Conservation (phyloP, 2,888 invertebrate species). For the Sesia bembeciformis region DNA sequence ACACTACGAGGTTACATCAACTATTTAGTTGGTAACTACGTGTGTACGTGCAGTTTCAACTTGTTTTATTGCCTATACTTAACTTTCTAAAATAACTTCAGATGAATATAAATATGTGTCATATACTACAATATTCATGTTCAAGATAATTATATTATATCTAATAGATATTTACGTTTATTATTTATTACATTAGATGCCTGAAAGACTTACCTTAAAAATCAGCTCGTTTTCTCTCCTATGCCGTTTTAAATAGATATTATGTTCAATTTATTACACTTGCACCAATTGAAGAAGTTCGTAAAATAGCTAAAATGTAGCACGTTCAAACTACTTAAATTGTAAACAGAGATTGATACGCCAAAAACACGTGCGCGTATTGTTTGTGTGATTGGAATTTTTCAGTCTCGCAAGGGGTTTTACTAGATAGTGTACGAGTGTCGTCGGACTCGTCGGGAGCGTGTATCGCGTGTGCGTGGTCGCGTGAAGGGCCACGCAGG, state of each 20-base stretch:
- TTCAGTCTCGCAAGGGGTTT: no score
- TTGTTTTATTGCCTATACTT: constrained; percentile 54
- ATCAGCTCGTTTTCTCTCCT: constrained; percentile 40
- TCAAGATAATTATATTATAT: background rate
- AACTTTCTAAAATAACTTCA: constrained; percentile 44
- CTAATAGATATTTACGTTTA: background rate
- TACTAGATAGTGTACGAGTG: constrained; percentile 2
- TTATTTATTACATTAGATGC: background rate
- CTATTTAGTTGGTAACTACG: constrained; percentile 36
- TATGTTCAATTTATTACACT: no score
- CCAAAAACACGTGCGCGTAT: no score
- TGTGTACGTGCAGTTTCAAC: constrained; percentile 50
- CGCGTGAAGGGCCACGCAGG: constrained; percentile 26
- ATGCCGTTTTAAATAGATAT: constrained; percentile 23
- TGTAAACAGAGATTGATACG: no score
- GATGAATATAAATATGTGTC: background rate
- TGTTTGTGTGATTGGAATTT: no score
- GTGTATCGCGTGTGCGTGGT: constrained; percentile 15
- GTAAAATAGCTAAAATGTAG: no score
- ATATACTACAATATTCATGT: constrained; percentile 8
- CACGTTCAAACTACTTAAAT: no score
- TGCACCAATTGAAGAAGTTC: no score
- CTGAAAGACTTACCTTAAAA: constrained; percentile 45
- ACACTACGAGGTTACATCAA: constrained; percentile 60
- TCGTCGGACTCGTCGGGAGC: constrained; percentile 8